Conservation (phyloP, 2,113 vertebrate species). For the Pedetes capensis region DNA sequence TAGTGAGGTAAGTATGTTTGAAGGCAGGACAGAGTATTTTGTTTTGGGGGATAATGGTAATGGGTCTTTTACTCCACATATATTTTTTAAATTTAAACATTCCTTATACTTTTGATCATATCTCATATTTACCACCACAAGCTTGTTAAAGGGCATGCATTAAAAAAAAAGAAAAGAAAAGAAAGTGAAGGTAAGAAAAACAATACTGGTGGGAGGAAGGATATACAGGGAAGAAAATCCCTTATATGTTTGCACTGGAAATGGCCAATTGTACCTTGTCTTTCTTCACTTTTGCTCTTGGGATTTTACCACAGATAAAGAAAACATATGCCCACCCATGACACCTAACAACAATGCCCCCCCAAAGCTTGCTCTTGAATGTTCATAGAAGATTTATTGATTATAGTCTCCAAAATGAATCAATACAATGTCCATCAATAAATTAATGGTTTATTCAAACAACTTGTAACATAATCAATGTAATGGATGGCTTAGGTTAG, state of each 20-base stretch:
- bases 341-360: no score
- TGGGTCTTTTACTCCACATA: no score
- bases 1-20: no score
- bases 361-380: not conserved
- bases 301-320: not conserved
- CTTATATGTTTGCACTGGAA: not conserved
- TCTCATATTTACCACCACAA: not conserved
- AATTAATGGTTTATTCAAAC: not conserved
- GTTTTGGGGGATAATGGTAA: no score
- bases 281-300: not conserved
- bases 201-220: not conserved
- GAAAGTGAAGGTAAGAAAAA: not conserved
- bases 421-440: not conserved
- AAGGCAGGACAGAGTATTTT: no score
- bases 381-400: not conserved
- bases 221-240: not conserved
- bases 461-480: constrained; percentile 25
- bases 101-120: no score
- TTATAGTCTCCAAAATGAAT: not conserved
- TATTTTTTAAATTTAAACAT: no score
- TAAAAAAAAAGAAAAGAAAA: not conserved
- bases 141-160: not conserved
- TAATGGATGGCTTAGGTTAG: not conserved
- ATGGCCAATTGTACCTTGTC: not conserved
- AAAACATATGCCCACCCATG: not conserved